Percentiles rank a stretch among this genome's conserved stretches.
phyloP scores from a whole-genome alignment of 2,888 invertebrate species.

The Tipula helvola region DNA sequence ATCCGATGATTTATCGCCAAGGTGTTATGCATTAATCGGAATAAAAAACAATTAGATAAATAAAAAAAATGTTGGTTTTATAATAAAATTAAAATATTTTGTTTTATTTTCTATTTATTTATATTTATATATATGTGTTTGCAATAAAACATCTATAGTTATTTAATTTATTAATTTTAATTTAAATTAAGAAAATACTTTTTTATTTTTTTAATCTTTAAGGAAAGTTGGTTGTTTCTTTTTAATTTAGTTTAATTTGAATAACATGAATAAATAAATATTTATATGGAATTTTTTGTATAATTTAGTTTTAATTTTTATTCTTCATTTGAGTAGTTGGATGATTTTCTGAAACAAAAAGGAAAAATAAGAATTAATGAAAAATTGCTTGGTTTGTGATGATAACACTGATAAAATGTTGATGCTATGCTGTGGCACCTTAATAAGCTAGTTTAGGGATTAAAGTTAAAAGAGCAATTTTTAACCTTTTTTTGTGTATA shows the following conservation, averaged over 20 bases:
- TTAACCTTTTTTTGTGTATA: not conserved
- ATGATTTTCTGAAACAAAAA: not conserved
- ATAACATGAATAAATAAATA: slow-evolving; percentile 4
- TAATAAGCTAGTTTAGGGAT: not conserved
- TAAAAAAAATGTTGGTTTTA: not conserved
- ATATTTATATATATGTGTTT: too few relatives aligned
- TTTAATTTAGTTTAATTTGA: not conserved
- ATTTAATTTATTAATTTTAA: not conserved
- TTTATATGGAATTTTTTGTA: not conserved
- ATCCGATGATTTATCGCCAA: slow-evolving; percentile 49
- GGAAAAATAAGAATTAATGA: not conserved
- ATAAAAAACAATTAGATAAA: slow-evolving; percentile 24
- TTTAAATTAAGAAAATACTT: not conserved
- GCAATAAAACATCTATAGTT: not conserved
- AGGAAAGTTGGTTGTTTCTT: not conserved
- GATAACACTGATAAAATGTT: not conserved
- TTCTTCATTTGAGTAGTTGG: not conserved
- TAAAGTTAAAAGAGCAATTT: not conserved
- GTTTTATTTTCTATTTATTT: not conserved
- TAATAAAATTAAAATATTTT: slow-evolving; percentile 6
- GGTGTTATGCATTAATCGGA: slow-evolving; percentile 48
- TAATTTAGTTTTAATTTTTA: not conserved
- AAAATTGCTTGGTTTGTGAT: not conserved
- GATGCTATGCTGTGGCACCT: not conserved
- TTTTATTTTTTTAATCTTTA: not conserved